Conservation (phyloP, 2,888 invertebrate species). For the Camptogramma bilineatum region DNA sequence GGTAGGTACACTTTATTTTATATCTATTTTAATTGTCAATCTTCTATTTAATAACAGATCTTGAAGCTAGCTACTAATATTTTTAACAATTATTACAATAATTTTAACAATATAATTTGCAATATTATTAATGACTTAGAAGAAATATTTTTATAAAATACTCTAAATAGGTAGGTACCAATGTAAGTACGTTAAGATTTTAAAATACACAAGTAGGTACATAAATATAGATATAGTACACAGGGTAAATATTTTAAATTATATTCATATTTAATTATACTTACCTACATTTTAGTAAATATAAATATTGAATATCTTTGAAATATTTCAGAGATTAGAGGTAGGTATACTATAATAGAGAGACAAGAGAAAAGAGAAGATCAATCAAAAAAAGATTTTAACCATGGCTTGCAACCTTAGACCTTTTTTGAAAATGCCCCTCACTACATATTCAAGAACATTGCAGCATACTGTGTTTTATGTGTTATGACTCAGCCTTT, state of each 20-base stretch:
- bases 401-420: no score
- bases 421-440: no score
- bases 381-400: no score
- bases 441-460: no score
- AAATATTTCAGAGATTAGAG: no score
- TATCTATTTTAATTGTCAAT: conserved; percentile 15
- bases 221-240: neutral
- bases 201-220: neutral
- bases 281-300: no score
- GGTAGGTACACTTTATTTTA: conserved; percentile 19
- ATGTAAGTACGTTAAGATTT: neutral
- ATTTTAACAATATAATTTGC: conserved; percentile 45
- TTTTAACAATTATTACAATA: conserved; percentile 37
- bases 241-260: neutral
- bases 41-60: conserved; percentile 30
- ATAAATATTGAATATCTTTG: no score
- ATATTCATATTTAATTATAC: neutral
- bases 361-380: no score
- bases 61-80: conserved; percentile 37
- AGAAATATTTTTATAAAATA: conserved; percentile 57
- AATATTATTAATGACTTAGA: conserved; percentile 26
- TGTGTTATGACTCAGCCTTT: no score
- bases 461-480: no score
- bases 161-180: conserved; percentile 34
- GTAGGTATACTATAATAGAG: no score